Conservation (phyloP, 1,140 invertebrate species). For the Luehdorfia chinensis region DNA sequence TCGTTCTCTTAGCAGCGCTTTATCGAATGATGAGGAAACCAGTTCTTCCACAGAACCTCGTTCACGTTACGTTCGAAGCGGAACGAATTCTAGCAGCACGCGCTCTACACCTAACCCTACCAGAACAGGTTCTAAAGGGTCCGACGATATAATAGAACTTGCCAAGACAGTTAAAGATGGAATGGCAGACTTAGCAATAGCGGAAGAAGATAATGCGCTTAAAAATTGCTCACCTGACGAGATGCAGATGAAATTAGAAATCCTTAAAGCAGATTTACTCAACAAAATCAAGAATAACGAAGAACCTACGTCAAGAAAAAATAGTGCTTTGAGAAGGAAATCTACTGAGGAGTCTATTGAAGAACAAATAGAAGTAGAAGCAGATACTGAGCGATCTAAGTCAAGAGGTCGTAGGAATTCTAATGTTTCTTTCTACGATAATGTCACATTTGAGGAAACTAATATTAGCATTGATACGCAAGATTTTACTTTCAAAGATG, state of each 20-base stretch:
- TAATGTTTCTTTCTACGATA: constrained; percentile 52
- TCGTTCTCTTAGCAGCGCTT: constrained; percentile 50
- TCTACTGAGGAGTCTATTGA: constrained; percentile 61
- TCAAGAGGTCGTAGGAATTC: constrained; percentile 57
- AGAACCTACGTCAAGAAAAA: constrained; percentile 43
- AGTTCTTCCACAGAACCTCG: constrained; percentile 52
- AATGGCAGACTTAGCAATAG: constrained; percentile 62
- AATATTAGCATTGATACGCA: constrained; percentile 23
- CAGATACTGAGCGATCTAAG: constrained; percentile 46
- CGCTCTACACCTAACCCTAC: constrained; percentile 46
- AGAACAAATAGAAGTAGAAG: constrained; percentile 45
- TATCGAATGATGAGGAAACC: constrained; percentile 57
- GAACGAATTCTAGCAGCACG: constrained; percentile 42
- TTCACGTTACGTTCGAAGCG: constrained; percentile 41
- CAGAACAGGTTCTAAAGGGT: constrained; percentile 45
- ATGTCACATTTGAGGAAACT: constrained; percentile 33
- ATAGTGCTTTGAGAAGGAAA: constrained; percentile 48
- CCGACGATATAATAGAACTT: constrained; percentile 55
- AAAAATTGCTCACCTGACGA: constrained; percentile 47
- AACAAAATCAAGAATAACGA: constrained; percentile 65
- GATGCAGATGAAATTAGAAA: constrained; percentile 59
- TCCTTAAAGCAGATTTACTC: constrained; percentile 53
- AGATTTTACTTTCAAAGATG: constrained; percentile 24
- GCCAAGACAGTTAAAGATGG: constrained; percentile 68
- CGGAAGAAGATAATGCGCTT: constrained; percentile 41